Evolutionary conservation across 2,113 vertebrate species (phyloP), one percentile per base, ranked within the genome.

Genomic region (Scartelaos histophorus): DNA sequence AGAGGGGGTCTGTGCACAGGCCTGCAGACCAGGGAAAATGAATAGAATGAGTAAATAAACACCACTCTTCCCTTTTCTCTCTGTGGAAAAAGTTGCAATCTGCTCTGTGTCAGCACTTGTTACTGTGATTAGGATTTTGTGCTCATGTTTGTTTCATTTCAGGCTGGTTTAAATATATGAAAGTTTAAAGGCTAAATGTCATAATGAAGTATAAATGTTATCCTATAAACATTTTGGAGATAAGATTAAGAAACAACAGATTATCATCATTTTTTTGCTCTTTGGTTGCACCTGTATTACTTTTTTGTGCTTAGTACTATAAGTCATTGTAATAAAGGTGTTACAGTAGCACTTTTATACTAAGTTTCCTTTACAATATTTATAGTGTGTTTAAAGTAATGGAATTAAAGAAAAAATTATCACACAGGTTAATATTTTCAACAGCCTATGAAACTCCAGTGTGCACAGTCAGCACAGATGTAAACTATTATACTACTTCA

Each of bases 1-100:
- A 87, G 71, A 88, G 71, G 49, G 10, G 45, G 74, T 66, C 73
- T 90, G 80, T 89, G 66, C 53, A 16, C 19, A 71, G 25, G 61
- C 49, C 56, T 10, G 0, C 38, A 71, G 67, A 45, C 29, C 19
- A 38, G 46, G 11, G 70, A 49, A 65, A 79, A 73, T 43, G 0
- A 22, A 21, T 16, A 29, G 29, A 62, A 67, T 47, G 67, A 62
- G 45, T 66, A 54, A 35, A 47, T 29, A 64, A 19, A 25, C 57
- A 45, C 22, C 47, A 12, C 67, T 15, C 22, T 25, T 15, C 22
- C 24, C 56, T 15, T 25, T 47, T 46, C 74, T 72, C 66, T 62
- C 0, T 38, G 4, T 24, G 22, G 54, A 51, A 35, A 25, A 80
- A 7, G 60, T 69, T 12, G 9, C 15, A 56, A 60, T 62, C 69